Evolutionary conservation across 1,140 invertebrate genomes (phyloP), one percentile per base, ranked within the genome.

Genomic region (Periplaneta americana): DNA sequence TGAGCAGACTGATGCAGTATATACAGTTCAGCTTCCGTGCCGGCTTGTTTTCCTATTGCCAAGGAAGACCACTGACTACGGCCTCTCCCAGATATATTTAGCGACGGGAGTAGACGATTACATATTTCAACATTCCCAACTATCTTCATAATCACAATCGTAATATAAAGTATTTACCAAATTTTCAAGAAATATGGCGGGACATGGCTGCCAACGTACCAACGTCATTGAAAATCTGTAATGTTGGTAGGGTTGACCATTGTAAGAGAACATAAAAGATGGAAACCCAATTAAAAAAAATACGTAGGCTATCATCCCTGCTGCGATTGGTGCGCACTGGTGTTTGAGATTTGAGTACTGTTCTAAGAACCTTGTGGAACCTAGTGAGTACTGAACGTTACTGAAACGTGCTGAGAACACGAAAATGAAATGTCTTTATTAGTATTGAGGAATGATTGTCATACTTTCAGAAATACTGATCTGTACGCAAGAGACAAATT

Each of bases 1-100:
- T 91, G 87, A 5, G 90, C 86, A 11, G 91, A 92, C 86, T 95
- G 94, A 48, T 93, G 88, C 35, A 95, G 86, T 36, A 95, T 86
- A 86, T 90, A 92, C 83, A 92, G 89, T 35, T 92, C 89, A 34
- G 89, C 87, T 78, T 89, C 87, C 84, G 90, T 87, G 83, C 90
- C 89, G 3, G 91, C 89, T 84, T 92, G 90, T 84, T 91, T 93
- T 37, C 92, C 92, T 66, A 95, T 87, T 2, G 92, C 91, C 75
- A 95, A 85, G 0, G 92, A 92, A 28, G 93, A 92, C 86, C 91
- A 91, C 82, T 89, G 88, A 84, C 89, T 89, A 85, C 84, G 90
- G 85, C 84, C 89, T 87, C 87, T 84, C 85, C 85, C 88, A n/a
- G 33, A 4, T 28, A 88, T 85, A 82, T 89, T 88, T 83, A 88